Percentiles rank a stretch among this genome's conserved stretches.
Conservation (phyloP, 2,888 invertebrate species). For the Hoplodrina blanda region DNA sequence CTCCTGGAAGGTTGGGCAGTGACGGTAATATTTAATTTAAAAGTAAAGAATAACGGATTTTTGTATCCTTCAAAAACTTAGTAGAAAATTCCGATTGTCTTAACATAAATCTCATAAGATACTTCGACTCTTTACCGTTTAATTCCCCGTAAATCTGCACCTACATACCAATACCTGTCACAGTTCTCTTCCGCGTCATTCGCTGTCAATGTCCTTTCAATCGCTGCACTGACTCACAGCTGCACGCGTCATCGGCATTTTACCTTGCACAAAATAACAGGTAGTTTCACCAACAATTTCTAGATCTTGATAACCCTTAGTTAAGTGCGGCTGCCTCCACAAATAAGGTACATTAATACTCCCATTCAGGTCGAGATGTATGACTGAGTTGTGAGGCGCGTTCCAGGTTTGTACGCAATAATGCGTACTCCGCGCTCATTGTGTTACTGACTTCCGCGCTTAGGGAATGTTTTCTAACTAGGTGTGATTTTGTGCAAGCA, state of each 20-base stretch:
- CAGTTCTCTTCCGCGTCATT: constrained; percentile 8
- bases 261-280: constrained; percentile 46
- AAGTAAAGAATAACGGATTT: too few species aligned
- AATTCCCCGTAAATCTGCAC: neutral
- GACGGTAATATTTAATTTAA: too few species aligned
- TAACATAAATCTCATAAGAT: neutral
- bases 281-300: constrained; percentile 50
- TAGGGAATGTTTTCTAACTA: constrained; percentile 50
- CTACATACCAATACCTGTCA: neutral
- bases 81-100: neutral
- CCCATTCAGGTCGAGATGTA: constrained; percentile 56
- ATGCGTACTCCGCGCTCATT: constrained; percentile 51
- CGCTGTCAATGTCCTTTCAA: constrained; percentile 38
- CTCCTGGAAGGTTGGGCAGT: too few species aligned
- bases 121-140: neutral
- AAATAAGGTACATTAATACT: constrained; percentile 63
- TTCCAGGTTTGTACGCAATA: constrained; percentile 35
- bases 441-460: constrained; percentile 56
- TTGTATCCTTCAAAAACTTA: too few species aligned
- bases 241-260: constrained; percentile 46
- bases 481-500: constrained; percentile 25
- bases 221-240: constrained; percentile 31
- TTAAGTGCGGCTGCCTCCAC: constrained; percentile 50
- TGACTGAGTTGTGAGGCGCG: constrained; percentile 56
- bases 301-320: constrained; percentile 61